Evolutionary conservation across 2,888 invertebrate genomes (phyloP).

Genomic region (Latrodectus hesperus): DNA sequence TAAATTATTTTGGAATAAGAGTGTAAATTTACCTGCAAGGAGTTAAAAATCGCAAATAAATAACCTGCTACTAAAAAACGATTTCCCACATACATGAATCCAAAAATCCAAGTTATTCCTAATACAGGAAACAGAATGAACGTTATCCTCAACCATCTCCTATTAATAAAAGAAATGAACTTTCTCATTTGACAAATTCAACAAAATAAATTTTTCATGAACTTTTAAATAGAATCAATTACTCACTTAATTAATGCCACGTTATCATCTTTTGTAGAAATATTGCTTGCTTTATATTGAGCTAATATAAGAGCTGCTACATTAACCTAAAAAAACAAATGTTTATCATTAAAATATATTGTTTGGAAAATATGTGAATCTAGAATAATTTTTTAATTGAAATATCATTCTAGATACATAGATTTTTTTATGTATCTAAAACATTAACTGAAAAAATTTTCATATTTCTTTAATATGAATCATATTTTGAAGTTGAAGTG

Average conservation of each 20-base stretch:
- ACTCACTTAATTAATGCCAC: constrained; percentile 52
- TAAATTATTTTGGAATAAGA: too few species aligned
- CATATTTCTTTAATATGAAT: too few species aligned
- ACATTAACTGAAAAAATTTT: too few species aligned
- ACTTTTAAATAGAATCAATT: background rate
- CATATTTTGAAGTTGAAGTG: too few species aligned
- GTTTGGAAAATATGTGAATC: too few species aligned
- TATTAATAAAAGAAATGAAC: constrained; percentile 6
- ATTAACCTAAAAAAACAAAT: constrained; percentile 27
- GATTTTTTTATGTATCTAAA: too few species aligned
- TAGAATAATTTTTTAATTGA: too few species aligned
- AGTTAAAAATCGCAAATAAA: constrained; percentile 69
- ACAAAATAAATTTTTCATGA: background rate
- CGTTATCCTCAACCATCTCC: constrained; percentile 67
- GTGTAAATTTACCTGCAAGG: constrained; percentile 68
- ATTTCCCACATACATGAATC: constrained; percentile 69
- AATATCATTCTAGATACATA: too few species aligned
- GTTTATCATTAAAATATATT: too few species aligned
- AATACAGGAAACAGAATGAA: constrained; percentile 67
- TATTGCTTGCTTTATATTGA: constrained; percentile 62
- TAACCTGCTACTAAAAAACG: constrained; percentile 61
- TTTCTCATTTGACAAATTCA: background rate
- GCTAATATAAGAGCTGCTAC: constrained; percentile 51
- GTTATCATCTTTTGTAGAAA: constrained; percentile 59
- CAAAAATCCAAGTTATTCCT: constrained; percentile 71